Evolutionary conservation across 2,113 vertebrate genomes (phyloP).

Genomic region (Acanthochromis polyacanthus): DNA sequence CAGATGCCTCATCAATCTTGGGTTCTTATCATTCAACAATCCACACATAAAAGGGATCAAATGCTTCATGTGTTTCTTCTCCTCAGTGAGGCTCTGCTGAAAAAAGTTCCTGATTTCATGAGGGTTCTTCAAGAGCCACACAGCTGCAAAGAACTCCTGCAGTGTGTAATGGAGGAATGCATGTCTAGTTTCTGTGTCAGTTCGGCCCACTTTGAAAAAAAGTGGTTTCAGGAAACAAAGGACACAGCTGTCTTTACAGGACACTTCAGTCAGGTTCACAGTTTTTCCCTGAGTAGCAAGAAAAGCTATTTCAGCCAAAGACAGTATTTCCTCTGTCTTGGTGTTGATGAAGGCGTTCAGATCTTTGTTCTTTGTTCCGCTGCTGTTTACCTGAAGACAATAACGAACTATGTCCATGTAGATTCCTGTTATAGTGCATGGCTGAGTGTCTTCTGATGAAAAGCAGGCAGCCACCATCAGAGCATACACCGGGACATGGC

Average conservation of each 20-base stretch:
- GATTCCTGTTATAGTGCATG: slow-evolving; percentile 22
- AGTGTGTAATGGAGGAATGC: slow-evolving; percentile 52
- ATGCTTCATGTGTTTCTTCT: slow-evolving; percentile 53
- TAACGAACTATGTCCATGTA: slow-evolving; percentile 44
- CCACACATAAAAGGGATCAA: slow-evolving; percentile 54
- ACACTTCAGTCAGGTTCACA: background rate
- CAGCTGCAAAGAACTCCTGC: slow-evolving; percentile 52
- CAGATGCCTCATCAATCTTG: slow-evolving; percentile 21
- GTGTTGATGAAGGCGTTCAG: rapidly evolving
- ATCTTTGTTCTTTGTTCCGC: rapidly evolving
- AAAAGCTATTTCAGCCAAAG: slow-evolving; percentile 46
- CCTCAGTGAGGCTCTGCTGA: slow-evolving; percentile 26
- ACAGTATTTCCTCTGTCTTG: background rate
- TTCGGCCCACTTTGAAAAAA: rapidly evolving
- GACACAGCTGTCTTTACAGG: slow-evolving; percentile 14
- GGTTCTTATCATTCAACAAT: slow-evolving; percentile 26
- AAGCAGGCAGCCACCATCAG: slow-evolving; percentile 48
- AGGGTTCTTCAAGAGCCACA: slow-evolving; percentile 54
- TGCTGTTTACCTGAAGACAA: slow-evolving; percentile 17
- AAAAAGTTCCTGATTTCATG: slow-evolving; percentile 12
- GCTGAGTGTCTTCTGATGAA: background rate
- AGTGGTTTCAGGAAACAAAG: slow-evolving; percentile 55
- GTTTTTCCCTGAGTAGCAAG: slow-evolving; percentile 11
- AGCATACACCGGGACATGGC: slow-evolving; percentile 52
- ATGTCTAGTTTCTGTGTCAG: background rate